Evolutionary conservation across 1,140 invertebrate genomes (phyloP).

Genomic region (Lithobius niger): DNA sequence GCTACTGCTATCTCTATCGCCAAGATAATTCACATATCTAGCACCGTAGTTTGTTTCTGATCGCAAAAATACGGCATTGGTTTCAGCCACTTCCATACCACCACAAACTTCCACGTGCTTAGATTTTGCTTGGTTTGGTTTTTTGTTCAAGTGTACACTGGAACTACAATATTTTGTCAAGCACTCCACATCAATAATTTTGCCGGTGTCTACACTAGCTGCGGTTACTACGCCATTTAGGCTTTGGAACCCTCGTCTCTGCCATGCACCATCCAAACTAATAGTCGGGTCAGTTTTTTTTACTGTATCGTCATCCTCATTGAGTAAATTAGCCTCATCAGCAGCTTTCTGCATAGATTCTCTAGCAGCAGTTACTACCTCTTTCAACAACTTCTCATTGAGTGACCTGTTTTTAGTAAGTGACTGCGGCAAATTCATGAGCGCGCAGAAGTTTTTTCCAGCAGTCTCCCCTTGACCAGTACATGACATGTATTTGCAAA

Average conservation of each 20-base stretch:
- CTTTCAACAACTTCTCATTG: too few relatives aligned
- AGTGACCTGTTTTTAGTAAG: too few relatives aligned
- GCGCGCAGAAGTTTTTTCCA: too few relatives aligned
- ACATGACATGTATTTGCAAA: too few relatives aligned
- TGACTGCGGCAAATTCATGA: too few relatives aligned
- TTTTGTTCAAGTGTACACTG: background rate
- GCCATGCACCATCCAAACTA: background rate
- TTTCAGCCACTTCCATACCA: background rate
- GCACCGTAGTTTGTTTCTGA: background rate
- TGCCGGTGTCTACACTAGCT: background rate
- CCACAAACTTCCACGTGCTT: background rate
- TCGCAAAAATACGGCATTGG: background rate
- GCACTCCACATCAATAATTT: background rate
- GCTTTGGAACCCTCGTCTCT: background rate
- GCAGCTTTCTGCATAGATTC: too few relatives aligned
- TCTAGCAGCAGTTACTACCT: too few relatives aligned
- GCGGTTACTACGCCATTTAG: background rate
- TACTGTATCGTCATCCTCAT: too few relatives aligned
- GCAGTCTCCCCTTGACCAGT: too few relatives aligned
- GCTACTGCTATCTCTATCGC: background rate
- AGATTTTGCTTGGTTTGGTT: background rate
- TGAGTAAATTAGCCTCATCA: too few relatives aligned
- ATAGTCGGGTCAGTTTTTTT: too few relatives aligned
- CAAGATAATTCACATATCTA: background rate
- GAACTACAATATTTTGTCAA: background rate